Evolutionary conservation across 2,888 invertebrate species (phyloP).

Genomic region (Palloptera scutellata): DNA sequence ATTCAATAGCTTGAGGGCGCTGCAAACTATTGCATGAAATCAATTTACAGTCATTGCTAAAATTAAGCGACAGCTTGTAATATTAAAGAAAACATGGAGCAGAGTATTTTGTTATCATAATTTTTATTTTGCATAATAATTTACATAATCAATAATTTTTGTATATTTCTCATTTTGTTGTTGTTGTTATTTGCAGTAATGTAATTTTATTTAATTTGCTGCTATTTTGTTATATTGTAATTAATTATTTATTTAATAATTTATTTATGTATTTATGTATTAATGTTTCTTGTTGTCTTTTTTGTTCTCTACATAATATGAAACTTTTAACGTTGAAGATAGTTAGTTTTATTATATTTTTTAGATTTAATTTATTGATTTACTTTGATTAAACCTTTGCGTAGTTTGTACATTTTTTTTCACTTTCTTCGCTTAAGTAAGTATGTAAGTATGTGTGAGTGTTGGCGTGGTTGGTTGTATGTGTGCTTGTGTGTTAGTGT

Average conservation of each 20-base stretch:
- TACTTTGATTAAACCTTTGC: slow-evolving; percentile 21
- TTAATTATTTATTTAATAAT: neutral
- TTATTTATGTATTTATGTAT: slow-evolving; percentile 9
- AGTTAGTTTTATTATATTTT: slow-evolving; percentile 17
- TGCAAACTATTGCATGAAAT: too few species aligned
- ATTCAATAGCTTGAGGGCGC: too few species aligned
- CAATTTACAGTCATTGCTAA: too few species aligned
- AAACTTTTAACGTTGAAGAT: slow-evolving; percentile 33
- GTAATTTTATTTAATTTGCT: slow-evolving; percentile 8
- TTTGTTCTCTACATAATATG: slow-evolving; percentile 30
- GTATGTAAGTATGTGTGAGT: neutral
- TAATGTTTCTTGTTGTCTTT: slow-evolving; percentile 13
- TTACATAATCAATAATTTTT: slow-evolving; percentile 1
- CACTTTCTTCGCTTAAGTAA: neutral
- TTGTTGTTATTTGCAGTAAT: slow-evolving; percentile 13
- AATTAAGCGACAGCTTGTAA: too few species aligned
- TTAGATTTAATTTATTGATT: slow-evolving; percentile 13
- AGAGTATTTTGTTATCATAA: too few species aligned
- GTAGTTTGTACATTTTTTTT: slow-evolving; percentile 27
- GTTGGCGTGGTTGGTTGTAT: slow-evolving; percentile 12
- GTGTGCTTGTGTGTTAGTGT: slow-evolving; percentile 1
- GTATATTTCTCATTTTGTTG: slow-evolving; percentile 4
- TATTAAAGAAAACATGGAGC: too few species aligned
- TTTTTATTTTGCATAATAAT: neutral
- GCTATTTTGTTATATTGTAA: slow-evolving; percentile 7